Evolutionary conservation across 2,888 invertebrate species (phyloP).

Genomic region (Yponomeuta plumbellus): DNA sequence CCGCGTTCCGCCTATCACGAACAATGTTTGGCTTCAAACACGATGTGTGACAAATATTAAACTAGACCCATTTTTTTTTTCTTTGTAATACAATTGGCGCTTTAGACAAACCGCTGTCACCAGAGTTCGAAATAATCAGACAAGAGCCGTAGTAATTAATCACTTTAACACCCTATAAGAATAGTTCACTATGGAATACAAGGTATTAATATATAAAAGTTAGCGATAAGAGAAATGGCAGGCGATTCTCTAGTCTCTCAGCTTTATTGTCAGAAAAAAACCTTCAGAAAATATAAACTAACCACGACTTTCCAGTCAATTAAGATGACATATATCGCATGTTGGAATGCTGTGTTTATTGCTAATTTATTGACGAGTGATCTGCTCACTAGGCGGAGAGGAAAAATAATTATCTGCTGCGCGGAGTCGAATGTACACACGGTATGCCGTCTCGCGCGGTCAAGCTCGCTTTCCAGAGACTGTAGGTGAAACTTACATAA

Average conservation of each 20-base stretch:
- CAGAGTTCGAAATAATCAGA: not conserved
- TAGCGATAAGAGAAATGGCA: too few species aligned
- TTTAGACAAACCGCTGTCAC: not conserved
- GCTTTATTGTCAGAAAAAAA: not conserved
- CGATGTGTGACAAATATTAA: not conserved
- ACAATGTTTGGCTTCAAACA: not conserved
- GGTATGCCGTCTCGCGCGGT: constrained; percentile 58
- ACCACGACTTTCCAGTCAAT: constrained; percentile 26
- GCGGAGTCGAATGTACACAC: constrained; percentile 35
- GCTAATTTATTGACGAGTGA: constrained; percentile 25
- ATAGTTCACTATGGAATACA: too few species aligned
- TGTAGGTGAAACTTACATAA: constrained; percentile 46
- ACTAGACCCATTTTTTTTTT: not conserved
- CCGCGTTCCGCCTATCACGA: not conserved
- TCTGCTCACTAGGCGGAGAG: constrained; percentile 58
- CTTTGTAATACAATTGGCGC: too few species aligned
- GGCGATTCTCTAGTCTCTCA: not conserved
- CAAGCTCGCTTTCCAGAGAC: constrained; percentile 29
- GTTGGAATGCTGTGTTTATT: constrained; percentile 41
- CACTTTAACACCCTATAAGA: not conserved
- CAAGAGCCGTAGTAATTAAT: not conserved
- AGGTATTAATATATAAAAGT: too few species aligned
- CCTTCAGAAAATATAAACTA: not conserved
- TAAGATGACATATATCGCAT: constrained; percentile 27
- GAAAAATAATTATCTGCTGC: constrained; percentile 29